A percentile compares a stretch with the other conserved stretches of the same genome.
Conservation (phyloP, 2,797 vertebrate genomes). For the Propithecus deckenii region DNA sequence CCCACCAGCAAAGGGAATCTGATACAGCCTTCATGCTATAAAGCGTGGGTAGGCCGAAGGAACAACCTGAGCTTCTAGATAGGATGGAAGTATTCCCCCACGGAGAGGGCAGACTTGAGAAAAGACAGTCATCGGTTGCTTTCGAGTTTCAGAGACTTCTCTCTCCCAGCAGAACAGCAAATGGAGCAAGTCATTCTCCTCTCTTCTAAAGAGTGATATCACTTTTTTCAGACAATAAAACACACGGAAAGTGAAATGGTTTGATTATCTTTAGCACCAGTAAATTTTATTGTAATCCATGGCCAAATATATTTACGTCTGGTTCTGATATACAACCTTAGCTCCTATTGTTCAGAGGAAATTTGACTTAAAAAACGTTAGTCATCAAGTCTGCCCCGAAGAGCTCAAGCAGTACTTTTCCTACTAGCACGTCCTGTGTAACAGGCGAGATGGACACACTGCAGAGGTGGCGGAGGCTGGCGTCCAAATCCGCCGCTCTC, state of each 20-base stretch:
- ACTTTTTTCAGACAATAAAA: conserved; percentile 63
- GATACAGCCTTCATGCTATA: background rate
- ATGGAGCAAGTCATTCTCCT: background rate
- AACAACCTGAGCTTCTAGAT: background rate
- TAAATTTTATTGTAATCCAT: conserved; percentile 60
- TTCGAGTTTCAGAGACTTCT: conserved; percentile 1
- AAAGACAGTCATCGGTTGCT: background rate
- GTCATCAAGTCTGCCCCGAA: conserved; percentile 10
- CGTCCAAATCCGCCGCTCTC: background rate
- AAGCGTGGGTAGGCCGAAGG: background rate
- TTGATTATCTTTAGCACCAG: conserved; percentile 66
- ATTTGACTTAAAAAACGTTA: conserved; percentile 59
- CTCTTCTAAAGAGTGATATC: background rate
- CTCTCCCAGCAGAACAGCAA: conserved; percentile 33
- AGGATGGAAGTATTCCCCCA: background rate
- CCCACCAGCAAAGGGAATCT: conserved; percentile 52
- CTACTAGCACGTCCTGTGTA: background rate
- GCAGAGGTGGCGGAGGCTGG: background rate
- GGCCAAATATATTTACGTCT: conserved; percentile 58
- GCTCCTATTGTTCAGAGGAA: conserved; percentile 47
- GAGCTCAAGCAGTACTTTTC: conserved; percentile 5
- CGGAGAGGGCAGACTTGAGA: background rate
- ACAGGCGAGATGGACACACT: background rate
- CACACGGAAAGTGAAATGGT: conserved; percentile 59
- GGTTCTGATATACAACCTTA: conserved; percentile 54